Conservation (phyloP, 2,797 vertebrate species). For the Vultur gryphus region DNA sequence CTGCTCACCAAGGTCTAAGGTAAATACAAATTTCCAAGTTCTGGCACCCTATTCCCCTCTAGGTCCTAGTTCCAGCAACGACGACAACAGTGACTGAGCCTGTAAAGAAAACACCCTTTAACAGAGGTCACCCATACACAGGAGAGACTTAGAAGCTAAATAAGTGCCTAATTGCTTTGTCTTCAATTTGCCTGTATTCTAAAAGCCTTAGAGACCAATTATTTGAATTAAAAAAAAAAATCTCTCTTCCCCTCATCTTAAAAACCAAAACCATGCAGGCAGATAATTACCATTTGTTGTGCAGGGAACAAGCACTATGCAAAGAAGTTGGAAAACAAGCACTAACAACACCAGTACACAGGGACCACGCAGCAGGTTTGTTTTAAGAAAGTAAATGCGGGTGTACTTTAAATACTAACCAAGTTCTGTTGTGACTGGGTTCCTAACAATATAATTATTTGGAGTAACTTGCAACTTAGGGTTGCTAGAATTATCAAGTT, state of each 20-base stretch:
- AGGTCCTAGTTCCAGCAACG: neutral
- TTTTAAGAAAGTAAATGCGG: neutral
- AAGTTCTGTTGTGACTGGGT: neutral
- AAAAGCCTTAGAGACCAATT: constrained; percentile 14
- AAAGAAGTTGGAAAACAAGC: neutral
- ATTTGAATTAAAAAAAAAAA: neutral
- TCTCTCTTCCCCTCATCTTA: neutral
- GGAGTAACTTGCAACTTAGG: neutral
- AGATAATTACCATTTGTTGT: neutral
- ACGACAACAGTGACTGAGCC: neutral
- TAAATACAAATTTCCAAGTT: neutral
- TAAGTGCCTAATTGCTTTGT: neutral
- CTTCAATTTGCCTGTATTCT: neutral
- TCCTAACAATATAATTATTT: neutral
- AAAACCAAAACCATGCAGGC: neutral
- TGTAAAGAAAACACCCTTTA: neutral
- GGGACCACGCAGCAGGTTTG: neutral
- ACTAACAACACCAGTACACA: neutral
- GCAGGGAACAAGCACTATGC: neutral
- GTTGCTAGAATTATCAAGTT: neutral
- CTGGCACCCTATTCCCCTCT: neutral
- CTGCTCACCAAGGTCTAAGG: neutral
- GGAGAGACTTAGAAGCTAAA: neutral
- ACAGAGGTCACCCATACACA: neutral
- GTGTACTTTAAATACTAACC: neutral